Conservation (phyloP, 2,888 invertebrate genomes). For the Rotaria socialis region DNA sequence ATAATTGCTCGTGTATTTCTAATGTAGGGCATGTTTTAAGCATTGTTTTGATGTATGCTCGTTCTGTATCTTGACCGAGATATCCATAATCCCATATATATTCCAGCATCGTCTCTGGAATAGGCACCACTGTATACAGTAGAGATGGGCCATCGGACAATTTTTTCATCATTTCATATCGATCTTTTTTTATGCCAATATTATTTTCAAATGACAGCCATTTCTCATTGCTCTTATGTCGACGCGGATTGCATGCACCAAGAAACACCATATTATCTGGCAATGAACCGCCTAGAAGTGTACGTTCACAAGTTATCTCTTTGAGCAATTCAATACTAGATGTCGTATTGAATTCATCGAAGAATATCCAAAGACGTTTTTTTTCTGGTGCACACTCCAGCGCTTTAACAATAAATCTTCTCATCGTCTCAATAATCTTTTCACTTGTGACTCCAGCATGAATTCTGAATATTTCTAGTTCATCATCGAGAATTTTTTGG, state of each 20-base stretch:
- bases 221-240: conserved; percentile 50
- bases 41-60: conserved; percentile 49
- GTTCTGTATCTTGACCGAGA: conserved; percentile 57
- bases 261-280: conserved; percentile 53
- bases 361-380: conserved; percentile 42
- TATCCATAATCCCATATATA: conserved; percentile 47
- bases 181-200: conserved; percentile 38
- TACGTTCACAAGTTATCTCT: conserved; percentile 55
- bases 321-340: conserved; percentile 55
- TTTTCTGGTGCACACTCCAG: conserved; percentile 34
- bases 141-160: background rate
- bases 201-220: conserved; percentile 8
- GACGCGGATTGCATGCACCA: conserved; percentile 57
- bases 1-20: no score
- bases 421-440: conserved; percentile 52
- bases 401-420: conserved; percentile 51
- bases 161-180: conserved; percentile 36
- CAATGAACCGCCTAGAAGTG: conserved; percentile 51
- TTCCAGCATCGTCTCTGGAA: conserved; percentile 38
- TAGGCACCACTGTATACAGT: conserved; percentile 40
- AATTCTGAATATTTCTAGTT: conserved; percentile 49
- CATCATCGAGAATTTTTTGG: conserved; percentile 51
- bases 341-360: conserved; percentile 58
- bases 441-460: conserved; percentile 54
- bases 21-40: no score